Conservation (phyloP, 2,797 vertebrate species). For the Tympanoctomys barrerae region DNA sequence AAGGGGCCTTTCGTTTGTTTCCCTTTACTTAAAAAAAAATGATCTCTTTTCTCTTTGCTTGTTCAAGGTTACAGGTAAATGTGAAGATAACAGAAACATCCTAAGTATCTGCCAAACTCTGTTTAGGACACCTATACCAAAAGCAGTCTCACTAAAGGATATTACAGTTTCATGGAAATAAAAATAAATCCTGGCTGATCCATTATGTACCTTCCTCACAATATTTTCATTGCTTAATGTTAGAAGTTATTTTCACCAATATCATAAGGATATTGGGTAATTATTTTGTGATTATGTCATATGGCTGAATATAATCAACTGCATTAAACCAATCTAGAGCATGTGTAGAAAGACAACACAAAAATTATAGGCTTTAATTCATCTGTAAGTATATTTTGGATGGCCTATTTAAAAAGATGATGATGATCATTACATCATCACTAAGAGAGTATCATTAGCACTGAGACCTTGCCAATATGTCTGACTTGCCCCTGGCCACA, state of each 20-base stretch:
- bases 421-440: neutral
- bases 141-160: neutral
- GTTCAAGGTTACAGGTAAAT: constrained; percentile 18
- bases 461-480: neutral
- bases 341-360: neutral
- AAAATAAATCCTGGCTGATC: neutral
- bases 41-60: constrained; percentile 37
- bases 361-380: neutral
- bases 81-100: neutral
- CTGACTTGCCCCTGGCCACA: neutral
- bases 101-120: constrained; percentile 19
- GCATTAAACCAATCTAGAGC: neutral
- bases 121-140: neutral
- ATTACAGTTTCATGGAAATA: neutral
- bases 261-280: neutral
- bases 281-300: neutral
- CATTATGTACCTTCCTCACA: neutral
- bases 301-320: neutral
- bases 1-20: neutral
- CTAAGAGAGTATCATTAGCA: neutral
- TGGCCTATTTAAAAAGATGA: constrained; percentile 39
- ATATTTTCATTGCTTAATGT: neutral
- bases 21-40: neutral
- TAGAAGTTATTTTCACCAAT: neutral
- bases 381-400: neutral